phyloP scores from a whole-genome alignment of 2,113 vertebrate genomes.

The Gymnobelideus leadbeateri region DNA sequence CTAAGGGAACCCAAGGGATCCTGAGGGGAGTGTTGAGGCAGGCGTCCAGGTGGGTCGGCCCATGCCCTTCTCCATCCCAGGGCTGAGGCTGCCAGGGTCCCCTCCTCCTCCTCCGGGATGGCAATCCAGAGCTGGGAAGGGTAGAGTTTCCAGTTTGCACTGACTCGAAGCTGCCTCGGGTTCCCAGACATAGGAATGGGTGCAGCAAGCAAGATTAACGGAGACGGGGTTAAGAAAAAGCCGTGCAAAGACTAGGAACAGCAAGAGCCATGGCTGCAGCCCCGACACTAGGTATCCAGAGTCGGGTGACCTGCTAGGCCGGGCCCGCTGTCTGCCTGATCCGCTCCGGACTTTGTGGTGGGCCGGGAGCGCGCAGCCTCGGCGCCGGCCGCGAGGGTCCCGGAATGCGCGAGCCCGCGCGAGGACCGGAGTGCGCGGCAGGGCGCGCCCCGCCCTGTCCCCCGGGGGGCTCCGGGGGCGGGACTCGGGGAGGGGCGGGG shows the following conservation, averaged over 20 bases:
- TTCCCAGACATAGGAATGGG: neutral
- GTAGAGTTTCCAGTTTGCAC: neutral
- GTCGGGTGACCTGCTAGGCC: neutral
- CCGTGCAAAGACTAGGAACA: neutral
- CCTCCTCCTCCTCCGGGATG: neutral
- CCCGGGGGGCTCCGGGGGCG: conserved; percentile 54
- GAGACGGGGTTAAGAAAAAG: neutral
- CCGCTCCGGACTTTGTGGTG: conserved; percentile 63
- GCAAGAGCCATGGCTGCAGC: neutral
- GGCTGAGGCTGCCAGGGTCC: neutral
- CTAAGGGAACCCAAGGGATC: no score
- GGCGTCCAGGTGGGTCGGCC: neutral
- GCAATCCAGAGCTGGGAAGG: neutral
- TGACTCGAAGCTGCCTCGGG: neutral
- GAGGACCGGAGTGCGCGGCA: neutral
- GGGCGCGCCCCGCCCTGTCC: conserved; percentile 70
- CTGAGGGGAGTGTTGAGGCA: no score
- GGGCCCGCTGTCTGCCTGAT: neutral
- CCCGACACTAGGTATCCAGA: no score
- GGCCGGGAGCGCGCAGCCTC: neutral
- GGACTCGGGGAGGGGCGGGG: neutral
- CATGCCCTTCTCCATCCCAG: no score
- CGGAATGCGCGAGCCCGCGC: conserved; percentile 59
- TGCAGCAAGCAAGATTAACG: neutral
- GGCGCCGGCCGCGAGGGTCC: neutral